Evolutionary conservation across 2,797 vertebrate genomes (phyloP).

Genomic region (Diplodus sargus): DNA sequence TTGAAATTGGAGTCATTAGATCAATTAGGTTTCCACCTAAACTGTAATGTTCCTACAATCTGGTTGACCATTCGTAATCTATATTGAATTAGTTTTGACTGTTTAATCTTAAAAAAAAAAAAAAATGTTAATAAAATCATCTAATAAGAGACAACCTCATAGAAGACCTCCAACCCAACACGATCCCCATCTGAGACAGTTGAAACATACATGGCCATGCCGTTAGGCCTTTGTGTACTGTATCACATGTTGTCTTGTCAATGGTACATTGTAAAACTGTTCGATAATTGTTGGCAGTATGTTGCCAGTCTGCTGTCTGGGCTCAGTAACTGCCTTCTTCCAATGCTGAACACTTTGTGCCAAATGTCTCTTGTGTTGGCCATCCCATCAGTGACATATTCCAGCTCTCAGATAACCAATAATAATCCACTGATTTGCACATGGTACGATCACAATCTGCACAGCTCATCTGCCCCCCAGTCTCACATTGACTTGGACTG

Average conservation of each 20-base stretch:
- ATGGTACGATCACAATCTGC: slow-evolving; percentile 49
- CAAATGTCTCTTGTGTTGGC: slow-evolving; percentile 38
- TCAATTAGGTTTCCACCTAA: too few relatives aligned
- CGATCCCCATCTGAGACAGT: neutral
- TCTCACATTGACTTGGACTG: slow-evolving; percentile 2
- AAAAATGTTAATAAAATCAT: too few relatives aligned
- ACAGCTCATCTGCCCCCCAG: slow-evolving; percentile 31
- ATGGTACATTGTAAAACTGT: slow-evolving; percentile 22
- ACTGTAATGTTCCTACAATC: too few relatives aligned
- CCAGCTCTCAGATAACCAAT: slow-evolving; percentile 48
- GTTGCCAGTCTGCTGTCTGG: slow-evolving; percentile 27
- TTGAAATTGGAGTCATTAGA: too few relatives aligned
- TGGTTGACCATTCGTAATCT: too few relatives aligned
- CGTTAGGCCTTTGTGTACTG: neutral
- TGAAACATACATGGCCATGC: neutral
- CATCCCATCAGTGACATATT: slow-evolving; percentile 16
- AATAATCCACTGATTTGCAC: slow-evolving; percentile 51
- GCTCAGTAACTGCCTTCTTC: slow-evolving; percentile 9
- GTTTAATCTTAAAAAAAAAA: too few relatives aligned
- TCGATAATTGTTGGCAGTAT: slow-evolving; percentile 6
- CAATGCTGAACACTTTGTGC: slow-evolving; percentile 7
- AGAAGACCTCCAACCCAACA: neutral
- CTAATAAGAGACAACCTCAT: too few relatives aligned
- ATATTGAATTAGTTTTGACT: too few relatives aligned
- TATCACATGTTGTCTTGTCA: slow-evolving; percentile 4